These are phyloP conservation scores for Actinostola sp. DNA, from an alignment of 92 coral and sea anemone species.

Conservation along the genomic window DNA sequence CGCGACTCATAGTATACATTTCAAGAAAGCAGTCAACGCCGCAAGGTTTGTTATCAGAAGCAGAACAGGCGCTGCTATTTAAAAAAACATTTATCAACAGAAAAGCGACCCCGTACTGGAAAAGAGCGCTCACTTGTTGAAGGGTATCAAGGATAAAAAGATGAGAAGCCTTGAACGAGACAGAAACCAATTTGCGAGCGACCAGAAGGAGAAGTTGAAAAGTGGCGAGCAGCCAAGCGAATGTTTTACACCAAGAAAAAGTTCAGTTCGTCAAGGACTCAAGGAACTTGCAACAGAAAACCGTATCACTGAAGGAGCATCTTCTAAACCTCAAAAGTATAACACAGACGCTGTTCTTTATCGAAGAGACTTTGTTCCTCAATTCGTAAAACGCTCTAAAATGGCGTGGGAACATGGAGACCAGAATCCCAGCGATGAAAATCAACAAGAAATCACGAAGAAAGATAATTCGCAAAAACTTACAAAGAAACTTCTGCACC, in stretches of 20 bases:
- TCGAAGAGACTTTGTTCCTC: constrained; percentile 22
- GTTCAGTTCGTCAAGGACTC: background rate
- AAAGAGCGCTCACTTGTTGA: constrained; percentile 23
- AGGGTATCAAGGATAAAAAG: constrained; percentile 29
- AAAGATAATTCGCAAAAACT: constrained; percentile 4
- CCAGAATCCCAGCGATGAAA: background rate
- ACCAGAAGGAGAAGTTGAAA: constrained; percentile 35
- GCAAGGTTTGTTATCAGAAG: constrained; percentile 54
- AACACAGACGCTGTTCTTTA: constrained; percentile 19
- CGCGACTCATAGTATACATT: constrained; percentile 11
- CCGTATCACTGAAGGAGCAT: background rate
- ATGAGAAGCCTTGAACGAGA: constrained; percentile 44
- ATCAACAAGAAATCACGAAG: background rate
- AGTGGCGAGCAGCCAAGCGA: constrained; percentile 2
- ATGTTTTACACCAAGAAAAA: constrained; percentile 4
- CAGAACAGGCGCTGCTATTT: constrained; percentile 51
- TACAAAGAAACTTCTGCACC: constrained; percentile 16
- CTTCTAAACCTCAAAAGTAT: background rate
- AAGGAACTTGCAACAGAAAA: background rate
- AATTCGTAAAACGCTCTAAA: background rate
- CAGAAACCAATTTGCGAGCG: constrained; percentile 26
- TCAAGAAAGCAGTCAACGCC: constrained; percentile 51
- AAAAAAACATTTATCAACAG: constrained; percentile 35
- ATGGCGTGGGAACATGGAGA: background rate
- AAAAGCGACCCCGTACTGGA: constrained; percentile 18